Evolutionary conservation across 2,113 vertebrate genomes (phyloP), one percentile per base, ranked within the genome.

Genomic region (Psephotus haematonotus): DNA sequence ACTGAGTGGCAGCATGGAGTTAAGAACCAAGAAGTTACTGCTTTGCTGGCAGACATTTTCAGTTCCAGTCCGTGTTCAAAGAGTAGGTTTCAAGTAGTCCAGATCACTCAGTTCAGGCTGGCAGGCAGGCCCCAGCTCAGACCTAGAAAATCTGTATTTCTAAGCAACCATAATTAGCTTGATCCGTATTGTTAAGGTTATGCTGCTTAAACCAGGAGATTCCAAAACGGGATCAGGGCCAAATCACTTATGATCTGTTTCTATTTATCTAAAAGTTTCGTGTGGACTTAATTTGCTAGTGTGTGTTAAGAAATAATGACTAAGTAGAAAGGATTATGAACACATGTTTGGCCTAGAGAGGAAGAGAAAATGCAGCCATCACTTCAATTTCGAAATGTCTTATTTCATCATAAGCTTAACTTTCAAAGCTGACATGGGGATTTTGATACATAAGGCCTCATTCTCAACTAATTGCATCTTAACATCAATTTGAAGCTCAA

Each of bases 401-500:
- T 88, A 62, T 70, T 90, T 90, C 82, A 88, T 90, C 79, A 77
- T 63, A 53, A 93, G 79, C 70, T 95, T 87, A 94, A 74, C n/a
- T 80, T 90, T 72, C 76, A 90, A 82, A 92, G 86, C 82, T 93
- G 90, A 86, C 86, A 77, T 1, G 4, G 35, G 39, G 35, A 94
- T 85, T 95, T 89, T 91, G 29, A 78, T 93, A 79, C 63, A 67
- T 90, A 88, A 88, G 49, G 37, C 75, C 68, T 88, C n/a, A 77
- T 84, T 95, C 93, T 93, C 90, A 92, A 82, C 74, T 95, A 91
- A 94, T 87, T 82, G 47, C 35, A 1, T 67, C 78, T 87, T 84
- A 91, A 84, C n/a, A 82, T 82, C 88, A 80, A 33, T 85, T 93
- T 93, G 44, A 96, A 93, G 63, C n/a, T 86, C 75, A 76, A 91